phyloP scores from a whole-genome alignment of 2,888 invertebrate genomes.

The Drosophila setosimentum region DNA sequence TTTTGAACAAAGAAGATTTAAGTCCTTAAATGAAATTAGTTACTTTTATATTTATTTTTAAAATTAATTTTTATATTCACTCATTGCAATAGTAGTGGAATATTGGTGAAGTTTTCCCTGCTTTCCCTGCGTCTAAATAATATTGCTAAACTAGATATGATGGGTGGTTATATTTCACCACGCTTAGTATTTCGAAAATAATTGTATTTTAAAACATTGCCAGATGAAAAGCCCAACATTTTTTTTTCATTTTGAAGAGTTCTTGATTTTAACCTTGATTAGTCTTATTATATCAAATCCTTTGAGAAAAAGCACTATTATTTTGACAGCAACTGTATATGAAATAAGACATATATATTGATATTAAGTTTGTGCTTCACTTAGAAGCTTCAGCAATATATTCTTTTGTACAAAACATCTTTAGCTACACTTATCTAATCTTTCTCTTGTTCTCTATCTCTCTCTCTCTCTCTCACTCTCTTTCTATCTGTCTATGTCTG shows the following conservation, averaged over 20 bases:
- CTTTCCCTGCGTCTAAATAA: neutral
- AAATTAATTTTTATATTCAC: neutral
- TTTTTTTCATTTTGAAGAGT: neutral
- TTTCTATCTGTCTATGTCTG: slow-evolving; percentile 33
- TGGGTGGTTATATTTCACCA: neutral
- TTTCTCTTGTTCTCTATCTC: slow-evolving; percentile 36
- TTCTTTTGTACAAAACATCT: neutral
- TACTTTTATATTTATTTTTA: neutral
- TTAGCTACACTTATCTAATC: neutral
- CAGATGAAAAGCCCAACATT: neutral
- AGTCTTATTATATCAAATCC: neutral
- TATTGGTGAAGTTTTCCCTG: neutral
- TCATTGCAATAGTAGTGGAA: neutral
- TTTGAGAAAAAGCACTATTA: neutral
- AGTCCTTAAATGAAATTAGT: neutral
- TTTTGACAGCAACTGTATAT: neutral
- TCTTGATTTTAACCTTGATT: neutral
- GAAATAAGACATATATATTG: neutral
- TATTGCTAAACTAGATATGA: neutral
- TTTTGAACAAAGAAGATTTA: neutral
- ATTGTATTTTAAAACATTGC: neutral
- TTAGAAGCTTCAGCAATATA: neutral
- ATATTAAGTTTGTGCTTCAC: neutral
- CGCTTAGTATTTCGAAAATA: neutral
- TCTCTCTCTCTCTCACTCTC: neutral